These are phyloP conservation scores for Lasioglossum lativentre DNA, from an alignment of 2,888 invertebrate genomes.

Conservation along the genomic window DNA sequence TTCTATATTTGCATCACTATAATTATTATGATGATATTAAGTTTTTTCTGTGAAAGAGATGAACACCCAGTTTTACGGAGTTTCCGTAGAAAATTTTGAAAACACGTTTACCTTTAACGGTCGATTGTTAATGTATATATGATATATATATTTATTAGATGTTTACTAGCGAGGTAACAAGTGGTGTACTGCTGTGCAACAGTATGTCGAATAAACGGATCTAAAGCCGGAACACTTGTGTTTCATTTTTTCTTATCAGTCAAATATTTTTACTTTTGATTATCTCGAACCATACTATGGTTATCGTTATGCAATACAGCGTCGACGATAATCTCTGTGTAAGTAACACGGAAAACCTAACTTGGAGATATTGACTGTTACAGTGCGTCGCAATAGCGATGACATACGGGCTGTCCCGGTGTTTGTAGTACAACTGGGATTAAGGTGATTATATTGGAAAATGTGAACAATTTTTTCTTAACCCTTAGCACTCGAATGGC, in stretches of 20 bases:
- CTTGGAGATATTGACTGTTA: background rate
- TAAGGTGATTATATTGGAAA: too few relatives aligned
- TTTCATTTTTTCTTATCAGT: constrained; percentile 11
- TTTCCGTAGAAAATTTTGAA: constrained; percentile 39
- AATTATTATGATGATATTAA: constrained; percentile 21
- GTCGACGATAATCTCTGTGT: constrained; percentile 2
- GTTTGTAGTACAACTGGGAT: background rate
- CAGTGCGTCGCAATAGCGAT: background rate
- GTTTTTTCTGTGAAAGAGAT: constrained; percentile 1
- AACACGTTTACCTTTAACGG: constrained; percentile 6
- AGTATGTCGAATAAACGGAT: constrained; percentile 62
- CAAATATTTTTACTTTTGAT: constrained; percentile 24
- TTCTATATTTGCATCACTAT: constrained; percentile 27
- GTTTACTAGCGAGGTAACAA: constrained; percentile 35
- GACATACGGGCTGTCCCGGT: constrained; percentile 24
- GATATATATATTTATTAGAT: constrained; percentile 47
- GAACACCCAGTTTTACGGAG: background rate
- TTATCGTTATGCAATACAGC: background rate
- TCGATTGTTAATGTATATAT: constrained; percentile 53
- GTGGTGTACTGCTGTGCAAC: constrained; percentile 51
- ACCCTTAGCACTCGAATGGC: too few relatives aligned
- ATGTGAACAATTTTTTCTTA: too few relatives aligned
- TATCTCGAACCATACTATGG: constrained; percentile 2
- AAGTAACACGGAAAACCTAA: background rate
- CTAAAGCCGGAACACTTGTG: background rate